Base-by-base conservation (phyloP, 2,888 invertebrate genomes). In the Acleris emargana region DNA sequence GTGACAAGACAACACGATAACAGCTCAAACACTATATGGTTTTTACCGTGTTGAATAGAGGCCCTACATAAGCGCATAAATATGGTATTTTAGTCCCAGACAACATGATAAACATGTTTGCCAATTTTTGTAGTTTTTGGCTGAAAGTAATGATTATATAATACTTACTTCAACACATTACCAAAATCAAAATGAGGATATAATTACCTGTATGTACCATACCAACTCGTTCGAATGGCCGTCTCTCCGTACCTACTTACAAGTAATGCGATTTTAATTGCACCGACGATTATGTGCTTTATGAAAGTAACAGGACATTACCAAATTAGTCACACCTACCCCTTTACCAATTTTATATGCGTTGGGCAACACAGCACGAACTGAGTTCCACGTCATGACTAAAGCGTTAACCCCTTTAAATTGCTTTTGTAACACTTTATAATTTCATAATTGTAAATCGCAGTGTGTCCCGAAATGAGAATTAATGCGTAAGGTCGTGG, bases 211-310 rank as follows among this genome's bases (percentile, higher is more conserved):
- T 45, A 38, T 18, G 16, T 38, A 38, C n/a, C 28, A 54, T 32
- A 32, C 32, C 32, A 32, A 38, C 42, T 9, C 38, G 54, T 42
- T 16, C n/a, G 43, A 64, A 45, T 45, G 5, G 45, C 45, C n/a
- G 3, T n/a, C 45, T 17, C 45, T 45, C 16, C 45, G 17, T 47
- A n/a, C 50, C 22, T 45, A 25, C 25, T 25, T 25, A 70, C 42
- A 62, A 60, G 62, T 81, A 83, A 84, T 81, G 80, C 67, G 74
- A 78, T 74, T 79, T 78, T 83, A 84, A 84, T 84, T 78, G 76
- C 77, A 67, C 67, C 63, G 66, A 69, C 75, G 67, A 79, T 78
- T 77, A 78, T 68, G 76, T 77, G 74, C 76, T 71, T 71, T 78
- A 80, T 75, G 74, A 74, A 67, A 72, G 71, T 69, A 69, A 67